phyloP scores from a whole-genome alignment of 53 echinoderm and acorn worm genomes.

The Arbacia lixula region DNA sequence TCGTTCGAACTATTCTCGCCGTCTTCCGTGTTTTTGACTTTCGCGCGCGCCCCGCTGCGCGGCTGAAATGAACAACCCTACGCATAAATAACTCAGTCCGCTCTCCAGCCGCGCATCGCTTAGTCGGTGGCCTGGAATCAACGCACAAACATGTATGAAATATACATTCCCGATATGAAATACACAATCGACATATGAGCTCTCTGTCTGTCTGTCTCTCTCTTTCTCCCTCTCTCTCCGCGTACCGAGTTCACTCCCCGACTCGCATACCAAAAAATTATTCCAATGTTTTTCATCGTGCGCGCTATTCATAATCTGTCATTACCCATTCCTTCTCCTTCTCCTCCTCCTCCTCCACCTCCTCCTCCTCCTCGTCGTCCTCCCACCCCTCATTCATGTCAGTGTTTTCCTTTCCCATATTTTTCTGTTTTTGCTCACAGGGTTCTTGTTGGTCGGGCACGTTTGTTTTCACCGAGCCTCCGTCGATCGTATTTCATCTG shows the following conservation, averaged over 20 bases:
- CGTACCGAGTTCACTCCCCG: conserved; percentile 3
- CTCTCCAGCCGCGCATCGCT: conserved; percentile 33
- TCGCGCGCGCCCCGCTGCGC: conserved; percentile 59
- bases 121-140: conserved; percentile 36
- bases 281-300: conserved; percentile 33
- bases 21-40: conserved; percentile 45
- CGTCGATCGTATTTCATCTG: conserved; percentile 47
- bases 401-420: conserved; percentile 32
- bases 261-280: conserved; percentile 43
- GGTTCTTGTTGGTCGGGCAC: conserved; percentile 20
- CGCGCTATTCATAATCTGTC: conserved; percentile 18
- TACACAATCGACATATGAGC: conserved; percentile 15
- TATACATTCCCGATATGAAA: conserved; percentile 32
- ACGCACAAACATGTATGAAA: conserved; percentile 33
- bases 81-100: conserved; percentile 36
- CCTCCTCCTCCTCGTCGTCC: no score
- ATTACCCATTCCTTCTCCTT: not conserved
- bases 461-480: conserved; percentile 26
- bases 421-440: conserved; percentile 39
- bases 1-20: no score
- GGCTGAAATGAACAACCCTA: conserved; percentile 26
- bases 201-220: not conserved
- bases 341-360: no score
- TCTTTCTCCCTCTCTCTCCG: conserved; percentile 1
- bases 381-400: no score